phyloP scores from a whole-genome alignment of 2,113 vertebrate species.

The Protobothrops mucrosquamatus region DNA sequence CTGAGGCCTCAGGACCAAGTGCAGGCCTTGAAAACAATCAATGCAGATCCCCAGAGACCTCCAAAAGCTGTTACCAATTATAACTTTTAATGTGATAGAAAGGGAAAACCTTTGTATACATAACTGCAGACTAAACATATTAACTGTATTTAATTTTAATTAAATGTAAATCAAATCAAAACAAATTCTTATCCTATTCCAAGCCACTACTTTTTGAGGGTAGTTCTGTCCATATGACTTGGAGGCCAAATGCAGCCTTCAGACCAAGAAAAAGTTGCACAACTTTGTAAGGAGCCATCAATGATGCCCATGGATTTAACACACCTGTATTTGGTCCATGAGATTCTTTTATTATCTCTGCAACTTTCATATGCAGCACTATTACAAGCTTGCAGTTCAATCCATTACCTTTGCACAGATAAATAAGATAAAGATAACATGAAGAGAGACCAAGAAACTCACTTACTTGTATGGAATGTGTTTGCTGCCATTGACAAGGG shows the following conservation, averaged over 20 bases:
- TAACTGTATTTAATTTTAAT: neutral
- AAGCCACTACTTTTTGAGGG: neutral
- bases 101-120: neutral
- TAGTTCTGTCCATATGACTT: neutral
- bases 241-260: neutral
- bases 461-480: constrained; percentile 98
- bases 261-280: neutral
- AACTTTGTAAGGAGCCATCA: neutral
- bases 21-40: neutral
- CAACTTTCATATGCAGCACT: neutral
- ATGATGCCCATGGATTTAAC: neutral
- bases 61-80: neutral
- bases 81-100: neutral
- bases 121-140: neutral
- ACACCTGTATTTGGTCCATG: neutral
- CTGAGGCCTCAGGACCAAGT: neutral
- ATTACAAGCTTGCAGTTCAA: neutral
- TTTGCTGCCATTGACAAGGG: constrained; percentile 98
- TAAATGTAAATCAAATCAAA: neutral
- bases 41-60: neutral
- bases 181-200: neutral
- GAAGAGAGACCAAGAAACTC: neutral
- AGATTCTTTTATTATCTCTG: neutral
- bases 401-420: neutral
- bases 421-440: neutral